Evolutionary conservation across 2,113 vertebrate species (phyloP), one percentile per base, ranked within the genome.

Genomic region (Erinaceus europaeus): DNA sequence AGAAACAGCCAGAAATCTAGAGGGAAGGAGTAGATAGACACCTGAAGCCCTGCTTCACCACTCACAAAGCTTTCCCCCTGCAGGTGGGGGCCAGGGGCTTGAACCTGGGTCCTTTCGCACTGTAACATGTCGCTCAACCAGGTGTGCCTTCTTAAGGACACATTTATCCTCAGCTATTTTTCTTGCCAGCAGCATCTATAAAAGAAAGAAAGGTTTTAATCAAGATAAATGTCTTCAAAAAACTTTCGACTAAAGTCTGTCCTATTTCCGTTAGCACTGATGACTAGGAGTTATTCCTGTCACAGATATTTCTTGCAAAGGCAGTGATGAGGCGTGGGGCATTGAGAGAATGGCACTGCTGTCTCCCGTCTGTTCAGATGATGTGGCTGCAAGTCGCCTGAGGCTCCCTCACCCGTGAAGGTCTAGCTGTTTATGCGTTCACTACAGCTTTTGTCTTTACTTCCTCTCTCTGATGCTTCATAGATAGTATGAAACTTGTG

Each of bases 161-260:
- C 14, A 4, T 68, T 85, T 72, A 80, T 84, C 65, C 18, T 68
- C 52, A 23, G 32, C 36, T 6, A 6, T 76, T 86, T n/a, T 86
- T 67, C 62, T 86, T 53, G 8, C 38, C 57, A 64, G 25, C 14
- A 76, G 1, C 38, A 73, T 64, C 52, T 72, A 3, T 46, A 64
- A 76, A 69, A 86, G 79, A 36, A 74, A 48, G 73, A 80, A 73
- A 59, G 14, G 12, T 82, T 91, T 91, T 73, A 65, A 62, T 71
- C 68, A 15, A 61, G 8, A 81, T 46, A 10, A 46, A 0, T 55
- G 8, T 85, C 90, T 83, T 71, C 61, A 8, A 88, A 88, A 44
- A 46, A 67, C 17, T n/a, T 55, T 2, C 50, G 65, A 68, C 15
- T 55, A 64, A 88, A 71, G 85, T 67, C 12, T 61, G 9, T 50